These are phyloP conservation scores for Lithodes maja DNA, from an alignment of 2,888 invertebrate genomes.

Conservation along the genomic window DNA sequence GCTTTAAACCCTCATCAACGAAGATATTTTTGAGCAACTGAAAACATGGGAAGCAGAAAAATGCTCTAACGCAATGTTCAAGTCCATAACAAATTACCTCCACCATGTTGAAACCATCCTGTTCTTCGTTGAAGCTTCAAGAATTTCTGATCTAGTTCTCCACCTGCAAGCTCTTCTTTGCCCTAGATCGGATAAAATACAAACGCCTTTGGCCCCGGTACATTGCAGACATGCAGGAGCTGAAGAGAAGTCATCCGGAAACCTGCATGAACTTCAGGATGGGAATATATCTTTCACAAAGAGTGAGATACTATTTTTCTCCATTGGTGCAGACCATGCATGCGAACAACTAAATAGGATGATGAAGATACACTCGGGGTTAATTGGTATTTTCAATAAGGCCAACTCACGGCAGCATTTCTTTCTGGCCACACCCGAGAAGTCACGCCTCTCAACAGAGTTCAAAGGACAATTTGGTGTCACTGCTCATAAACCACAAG, in stretches of 20 bases:
- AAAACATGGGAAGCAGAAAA: constrained; percentile 45
- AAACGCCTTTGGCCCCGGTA: constrained; percentile 53
- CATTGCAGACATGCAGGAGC: constrained; percentile 46
- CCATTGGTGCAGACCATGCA: constrained; percentile 9
- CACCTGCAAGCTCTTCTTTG: constrained; percentile 46
- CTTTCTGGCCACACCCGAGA: constrained; percentile 15
- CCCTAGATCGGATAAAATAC: constrained; percentile 48
- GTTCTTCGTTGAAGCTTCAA: constrained; percentile 31
- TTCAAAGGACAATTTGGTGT: constrained; percentile 1
- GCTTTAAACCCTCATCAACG: constrained; percentile 1
- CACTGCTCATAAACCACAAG: constrained; percentile 7
- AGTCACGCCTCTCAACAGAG: not conserved
- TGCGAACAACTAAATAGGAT: constrained; percentile 1
- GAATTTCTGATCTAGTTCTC: constrained; percentile 36
- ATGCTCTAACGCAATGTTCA: constrained; percentile 52
- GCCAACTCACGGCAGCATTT: constrained; percentile 1
- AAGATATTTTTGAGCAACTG: constrained; percentile 27
- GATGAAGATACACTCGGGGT: constrained; percentile 12
- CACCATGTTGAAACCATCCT: constrained; percentile 44
- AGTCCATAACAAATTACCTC: constrained; percentile 42
- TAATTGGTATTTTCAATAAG: constrained; percentile 2
- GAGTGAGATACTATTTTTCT: constrained; percentile 71
- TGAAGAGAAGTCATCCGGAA: constrained; percentile 31
- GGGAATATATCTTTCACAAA: constrained; percentile 50
- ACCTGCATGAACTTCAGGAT: constrained; percentile 32